phyloP scores from a whole-genome alignment of 2,888 invertebrate genomes.

The Phaedon cochleariae region DNA sequence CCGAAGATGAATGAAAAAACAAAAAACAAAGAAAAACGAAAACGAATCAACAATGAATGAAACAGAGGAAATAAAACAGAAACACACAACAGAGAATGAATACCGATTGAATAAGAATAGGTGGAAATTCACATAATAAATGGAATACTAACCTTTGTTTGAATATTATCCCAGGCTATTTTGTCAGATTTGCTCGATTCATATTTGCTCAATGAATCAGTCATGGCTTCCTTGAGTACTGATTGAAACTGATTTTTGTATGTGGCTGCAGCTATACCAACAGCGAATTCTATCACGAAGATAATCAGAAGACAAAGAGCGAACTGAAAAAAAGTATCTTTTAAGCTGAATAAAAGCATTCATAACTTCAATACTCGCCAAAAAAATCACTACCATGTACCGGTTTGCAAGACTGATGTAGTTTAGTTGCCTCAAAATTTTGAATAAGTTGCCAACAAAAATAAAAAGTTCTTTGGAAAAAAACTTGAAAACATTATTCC shows the following conservation, averaged over 20 bases:
- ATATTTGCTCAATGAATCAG: conserved; percentile 68
- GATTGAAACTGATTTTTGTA: conserved; percentile 77
- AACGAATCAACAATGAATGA: no score
- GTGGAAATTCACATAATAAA: not conserved
- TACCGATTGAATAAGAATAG: not conserved
- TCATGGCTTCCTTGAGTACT: conserved; percentile 73
- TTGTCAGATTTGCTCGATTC: conserved; percentile 68
- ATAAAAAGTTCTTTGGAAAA: no score
- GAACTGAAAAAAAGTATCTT: conserved; percentile 72
- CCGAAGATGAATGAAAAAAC: not conserved
- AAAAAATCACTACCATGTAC: no score
- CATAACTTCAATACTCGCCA: no score
- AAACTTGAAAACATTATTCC: no score
- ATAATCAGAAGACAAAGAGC: conserved; percentile 80
- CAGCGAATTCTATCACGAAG: conserved; percentile 84
- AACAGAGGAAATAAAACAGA: not conserved
- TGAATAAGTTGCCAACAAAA: no score
- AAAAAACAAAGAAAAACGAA: not conserved
- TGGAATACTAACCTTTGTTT: conserved; percentile 65
- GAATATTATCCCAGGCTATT: conserved; percentile 80
- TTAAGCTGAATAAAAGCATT: no score
- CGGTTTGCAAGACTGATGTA: no score
- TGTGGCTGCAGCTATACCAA: conserved; percentile 86
- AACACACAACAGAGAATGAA: no score
- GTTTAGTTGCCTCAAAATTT: no score